Evolutionary conservation across 1,140 invertebrate species (phyloP), one percentile per base, ranked within the genome.

Genomic region (Drosophila bocki): DNA sequence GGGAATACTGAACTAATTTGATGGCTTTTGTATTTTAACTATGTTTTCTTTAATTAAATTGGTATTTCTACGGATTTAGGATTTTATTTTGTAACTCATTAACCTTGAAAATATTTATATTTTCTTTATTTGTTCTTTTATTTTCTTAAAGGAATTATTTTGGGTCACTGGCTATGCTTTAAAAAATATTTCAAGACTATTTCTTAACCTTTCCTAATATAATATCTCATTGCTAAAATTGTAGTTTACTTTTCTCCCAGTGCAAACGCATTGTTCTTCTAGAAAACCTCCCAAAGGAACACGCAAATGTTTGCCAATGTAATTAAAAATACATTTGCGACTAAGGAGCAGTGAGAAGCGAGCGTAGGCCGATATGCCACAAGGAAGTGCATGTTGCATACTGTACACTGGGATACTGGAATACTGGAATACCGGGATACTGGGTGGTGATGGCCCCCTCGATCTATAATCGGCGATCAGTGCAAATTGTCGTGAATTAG

Each of bases 311-410:
- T 87, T 45, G 75, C 78, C 85, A 85, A 90, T 90, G 85, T 88
- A 88, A 88, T 88, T 88, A 88, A 88, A 88, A 88, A 90, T 75
- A 58, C 85, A 88, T 88, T 88, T 88, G 81, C 58, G 57, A 59
- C 85, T 56, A 84, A 90, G 65, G 78, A 81, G 84, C 63, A 45
- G 33, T 45, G 53, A 60, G 69, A 60, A 72, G 53, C 22, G 67
- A 82, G 81, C 78, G 70, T 85, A 75, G 64, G 67, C 68, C 42
- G 72, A 11, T 41, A 33, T 26, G 51, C 57, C n/a, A 65, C 48
- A 44, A 79, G 79, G 67, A 84, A 84, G 72, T 84, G 58, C 32
- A 50, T 42, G 41, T 15, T 44, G 39, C n/a, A 59, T 6, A 19
- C 35, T 22, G 15, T 12, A 19, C n/a, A 26, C 22, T 32, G 45